Evolutionary conservation across 2,888 invertebrate genomes (phyloP).

Genomic region (Creontiades dilutus): DNA sequence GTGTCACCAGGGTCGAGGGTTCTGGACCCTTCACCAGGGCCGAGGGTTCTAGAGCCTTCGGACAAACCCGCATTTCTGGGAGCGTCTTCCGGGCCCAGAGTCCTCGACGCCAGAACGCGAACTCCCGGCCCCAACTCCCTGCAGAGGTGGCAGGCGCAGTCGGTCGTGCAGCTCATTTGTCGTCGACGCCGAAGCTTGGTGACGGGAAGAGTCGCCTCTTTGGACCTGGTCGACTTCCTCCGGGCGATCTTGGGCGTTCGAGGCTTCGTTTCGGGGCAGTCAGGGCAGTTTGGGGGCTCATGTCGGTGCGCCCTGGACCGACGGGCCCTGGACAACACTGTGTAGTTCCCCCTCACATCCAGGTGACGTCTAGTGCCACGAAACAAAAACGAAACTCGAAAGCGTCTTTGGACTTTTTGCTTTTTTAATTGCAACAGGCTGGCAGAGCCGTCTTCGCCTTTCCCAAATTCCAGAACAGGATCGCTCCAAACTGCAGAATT

Average conservation of each 20-base stretch:
- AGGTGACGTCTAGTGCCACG: conserved; percentile 60
- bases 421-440: conserved; percentile 64
- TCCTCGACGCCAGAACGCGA: conserved; percentile 45
- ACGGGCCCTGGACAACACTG: conserved; percentile 48
- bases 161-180: conserved; percentile 81
- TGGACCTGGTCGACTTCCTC: background rate
- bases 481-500: conserved; percentile 21
- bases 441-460: background rate
- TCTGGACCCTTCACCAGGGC: background rate
- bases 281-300: conserved; percentile 32
- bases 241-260: background rate
- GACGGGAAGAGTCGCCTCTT: conserved; percentile 14
- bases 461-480: background rate
- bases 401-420: conserved; percentile 62
- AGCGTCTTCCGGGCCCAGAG: background rate
- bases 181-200: background rate
- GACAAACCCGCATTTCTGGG: background rate
- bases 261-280: background rate
- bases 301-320: conserved; percentile 46
- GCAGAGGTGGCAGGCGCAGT: conserved; percentile 88
- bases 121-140: conserved; percentile 81
- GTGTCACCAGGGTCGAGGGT: background rate
- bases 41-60: background rate
- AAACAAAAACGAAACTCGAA: conserved; percentile 61
- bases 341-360: conserved; percentile 69